A percentile compares a stretch with the other conserved stretches of the same genome.
Evolutionary conservation across 2,113 vertebrate genomes (phyloP).

Genomic region (Nannospalax galili): DNA sequence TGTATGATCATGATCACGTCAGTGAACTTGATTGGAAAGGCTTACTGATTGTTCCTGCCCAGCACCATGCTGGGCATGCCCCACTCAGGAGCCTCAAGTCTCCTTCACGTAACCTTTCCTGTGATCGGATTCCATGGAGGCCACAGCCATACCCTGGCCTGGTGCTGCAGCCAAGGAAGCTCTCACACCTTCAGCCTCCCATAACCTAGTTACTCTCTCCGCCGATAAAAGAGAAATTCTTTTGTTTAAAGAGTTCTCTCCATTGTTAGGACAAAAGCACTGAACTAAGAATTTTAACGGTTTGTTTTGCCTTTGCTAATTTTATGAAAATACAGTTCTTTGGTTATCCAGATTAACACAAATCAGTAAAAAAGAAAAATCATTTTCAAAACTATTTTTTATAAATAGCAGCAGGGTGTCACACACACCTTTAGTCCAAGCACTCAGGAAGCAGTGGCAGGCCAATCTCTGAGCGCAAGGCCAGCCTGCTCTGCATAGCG

Average conservation of each 20-base stretch:
- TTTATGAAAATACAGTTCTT: constrained; percentile 42
- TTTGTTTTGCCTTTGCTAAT: constrained; percentile 48
- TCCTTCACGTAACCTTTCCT: neutral
- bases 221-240: neutral
- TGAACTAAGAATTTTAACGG: constrained; percentile 24
- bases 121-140: neutral
- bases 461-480: no score
- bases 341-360: constrained; percentile 33
- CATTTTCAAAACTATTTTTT: neutral
- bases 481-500: no score
- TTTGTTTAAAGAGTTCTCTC: constrained; percentile 4
- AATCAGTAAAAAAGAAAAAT: neutral
- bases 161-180: neutral
- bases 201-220: neutral
- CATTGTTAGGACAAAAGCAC: constrained; percentile 36
- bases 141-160: neutral
- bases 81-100: neutral
- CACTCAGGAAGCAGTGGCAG: no score
- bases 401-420: no score
- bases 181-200: neutral
- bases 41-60: neutral
- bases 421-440: no score
- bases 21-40: neutral
- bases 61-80: neutral
- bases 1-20: neutral